Evolutionary conservation across 2,888 invertebrate genomes (phyloP), one percentile per base, ranked within the genome.

Genomic region (Drosophila nigritarsus): DNA sequence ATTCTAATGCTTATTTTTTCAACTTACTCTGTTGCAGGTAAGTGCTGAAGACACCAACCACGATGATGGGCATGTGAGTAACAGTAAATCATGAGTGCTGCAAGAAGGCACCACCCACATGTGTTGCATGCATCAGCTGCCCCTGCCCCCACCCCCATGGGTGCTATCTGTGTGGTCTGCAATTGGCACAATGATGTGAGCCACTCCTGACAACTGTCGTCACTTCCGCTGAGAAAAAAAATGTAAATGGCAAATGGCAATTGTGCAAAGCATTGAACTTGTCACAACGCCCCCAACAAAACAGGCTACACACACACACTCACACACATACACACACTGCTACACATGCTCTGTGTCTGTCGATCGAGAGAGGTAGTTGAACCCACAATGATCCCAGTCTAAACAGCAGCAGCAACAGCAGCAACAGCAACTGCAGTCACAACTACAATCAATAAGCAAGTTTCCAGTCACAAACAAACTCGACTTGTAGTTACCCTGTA

Each of bases 151-250:
- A 18, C 8, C 27, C 36, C 18, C 48, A 30, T 7, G 49, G 5
- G 18, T 34, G 30, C 32, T 38, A 27, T 38, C n/a, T 79, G 73
- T 77, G 78, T 73, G 79, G 80, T 80, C 80, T 45, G 60, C 69
- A 51, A 54, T 75, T 79, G 58, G 60, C 74, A 59, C 32, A 32
- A 32, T 75, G 64, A 70, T 69, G 40, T 76, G 73, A 67, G 85
- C 78, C 85, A 85, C 85, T 82, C 89, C 85, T 87, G 86, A 75
- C 88, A 87, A 78, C 83, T 71, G 73, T 69, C 64, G 73, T 70
- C 90, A 85, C 90, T 85, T 85, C 85, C 85, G 85, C 87, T 77
- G 73, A n/a, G 38, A 29, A 42, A 20, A 18, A 45, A 24, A 45
- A 24, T 8, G 2, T 45, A 45, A 56, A 40, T 54, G 36, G 29